These are phyloP conservation scores for Nephrotoma appendiculata DNA, from an alignment of 2,888 invertebrate species.

Conservation along the genomic window DNA sequence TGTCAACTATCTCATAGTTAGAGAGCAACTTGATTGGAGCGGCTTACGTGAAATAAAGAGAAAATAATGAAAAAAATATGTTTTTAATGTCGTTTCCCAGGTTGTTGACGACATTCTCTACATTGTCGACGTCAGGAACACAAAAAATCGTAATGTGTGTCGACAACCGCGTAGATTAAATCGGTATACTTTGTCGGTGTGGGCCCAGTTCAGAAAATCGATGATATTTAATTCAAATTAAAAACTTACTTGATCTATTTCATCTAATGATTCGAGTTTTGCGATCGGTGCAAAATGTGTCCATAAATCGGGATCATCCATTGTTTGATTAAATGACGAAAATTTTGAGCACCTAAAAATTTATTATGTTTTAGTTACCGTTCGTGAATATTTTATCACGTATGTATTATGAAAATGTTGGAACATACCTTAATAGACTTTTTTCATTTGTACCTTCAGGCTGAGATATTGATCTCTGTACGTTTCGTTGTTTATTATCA, in stretches of 20 bases:
- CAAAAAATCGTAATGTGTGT: no score
- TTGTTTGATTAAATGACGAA: constrained; percentile 22
- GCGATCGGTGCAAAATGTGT: constrained; percentile 42
- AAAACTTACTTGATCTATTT: constrained; percentile 35
- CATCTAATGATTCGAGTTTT: constrained; percentile 48
- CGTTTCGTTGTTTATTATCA: constrained; percentile 18
- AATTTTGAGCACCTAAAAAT: constrained; percentile 20
- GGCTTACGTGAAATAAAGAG: no score
- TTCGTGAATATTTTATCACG: not conserved
- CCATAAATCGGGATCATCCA: constrained; percentile 22
- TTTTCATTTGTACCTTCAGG: constrained; percentile 20
- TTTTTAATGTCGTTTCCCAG: no score
- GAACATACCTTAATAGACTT: constrained; percentile 18
- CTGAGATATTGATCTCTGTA: constrained; percentile 22
- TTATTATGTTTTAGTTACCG: not conserved
- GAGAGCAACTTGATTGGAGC: no score
- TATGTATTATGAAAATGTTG: not conserved
- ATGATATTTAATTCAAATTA: constrained; percentile 2
- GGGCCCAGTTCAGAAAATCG: not conserved
- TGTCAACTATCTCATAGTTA: no score
- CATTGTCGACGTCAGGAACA: no score
- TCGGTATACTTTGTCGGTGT: constrained; percentile 5
- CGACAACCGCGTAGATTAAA: not conserved
- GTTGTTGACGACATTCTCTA: no score
- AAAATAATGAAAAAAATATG: no score